Conservation (phyloP, 1,140 invertebrate genomes). For the Prorops nasuta region DNA sequence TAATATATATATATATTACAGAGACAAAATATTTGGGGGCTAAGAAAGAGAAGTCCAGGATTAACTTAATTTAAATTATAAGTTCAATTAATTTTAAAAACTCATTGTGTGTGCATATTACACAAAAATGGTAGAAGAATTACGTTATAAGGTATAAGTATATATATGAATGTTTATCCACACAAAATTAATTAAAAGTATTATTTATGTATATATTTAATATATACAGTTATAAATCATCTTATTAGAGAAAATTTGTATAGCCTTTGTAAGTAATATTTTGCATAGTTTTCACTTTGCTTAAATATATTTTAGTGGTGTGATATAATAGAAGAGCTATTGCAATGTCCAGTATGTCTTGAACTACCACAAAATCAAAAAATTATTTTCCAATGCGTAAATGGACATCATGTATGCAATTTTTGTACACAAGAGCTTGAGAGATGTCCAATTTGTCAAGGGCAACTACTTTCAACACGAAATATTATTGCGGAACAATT, state of each 20-base stretch:
- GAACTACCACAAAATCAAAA: constrained; percentile 15
- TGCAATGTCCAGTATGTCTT: constrained; percentile 39
- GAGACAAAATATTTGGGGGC: too few species aligned
- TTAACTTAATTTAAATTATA: too few species aligned
- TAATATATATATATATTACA: too few species aligned
- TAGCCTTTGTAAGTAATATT: too few species aligned
- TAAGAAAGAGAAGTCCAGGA: too few species aligned
- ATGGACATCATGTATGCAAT: constrained; percentile 36
- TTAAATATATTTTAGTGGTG: constrained; percentile 24
- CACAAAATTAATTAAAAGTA: not conserved
- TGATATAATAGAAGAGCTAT: constrained; percentile 27
- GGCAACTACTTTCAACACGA: constrained; percentile 20
- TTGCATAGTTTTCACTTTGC: too few species aligned
- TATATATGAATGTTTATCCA: not conserved
- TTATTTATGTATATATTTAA: not conserved
- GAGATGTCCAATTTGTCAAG: constrained; percentile 32
- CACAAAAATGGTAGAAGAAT: not conserved
- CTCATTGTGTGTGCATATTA: too few species aligned
- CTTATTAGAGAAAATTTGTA: too few species aligned
- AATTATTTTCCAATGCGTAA: constrained; percentile 22
- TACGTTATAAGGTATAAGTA: not conserved
- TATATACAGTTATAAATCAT: too few species aligned
- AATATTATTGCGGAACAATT: constrained; percentile 30
- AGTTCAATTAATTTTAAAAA: too few species aligned
- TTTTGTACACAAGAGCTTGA: constrained; percentile 17